Percentiles rank a stretch among this genome's conserved stretches.
Conservation (phyloP, 2,888 invertebrate genomes). For the Caenorhabditis macrosperma region DNA sequence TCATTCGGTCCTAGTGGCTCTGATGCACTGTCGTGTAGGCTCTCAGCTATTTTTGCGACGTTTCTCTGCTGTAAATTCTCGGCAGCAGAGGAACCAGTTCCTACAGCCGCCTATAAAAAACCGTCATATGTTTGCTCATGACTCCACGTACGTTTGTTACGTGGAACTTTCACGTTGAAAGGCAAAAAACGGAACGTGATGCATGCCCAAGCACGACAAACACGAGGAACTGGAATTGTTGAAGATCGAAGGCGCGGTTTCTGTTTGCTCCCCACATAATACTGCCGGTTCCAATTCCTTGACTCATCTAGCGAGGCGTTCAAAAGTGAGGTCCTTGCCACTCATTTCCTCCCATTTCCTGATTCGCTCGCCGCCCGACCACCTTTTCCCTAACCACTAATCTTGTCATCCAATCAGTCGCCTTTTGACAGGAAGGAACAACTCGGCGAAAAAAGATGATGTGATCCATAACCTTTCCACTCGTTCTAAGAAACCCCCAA, state of each 20-base stretch:
- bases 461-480: conserved; percentile 33
- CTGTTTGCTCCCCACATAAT: conserved; percentile 50
- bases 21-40: neutral
- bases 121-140: conserved; percentile 29
- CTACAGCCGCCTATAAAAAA: conserved; percentile 15
- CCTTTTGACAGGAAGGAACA: conserved; percentile 11
- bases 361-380: no score
- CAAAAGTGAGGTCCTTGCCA: conserved; percentile 44
- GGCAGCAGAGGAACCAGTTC: conserved; percentile 4
- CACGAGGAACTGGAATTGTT: conserved; percentile 43
- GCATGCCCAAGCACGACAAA: conserved; percentile 38
- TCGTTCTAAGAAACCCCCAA: neutral
- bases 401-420: neutral
- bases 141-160: conserved; percentile 24
- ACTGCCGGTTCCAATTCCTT: conserved; percentile 56
- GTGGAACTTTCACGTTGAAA: conserved; percentile 38
- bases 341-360: conserved; percentile 3
- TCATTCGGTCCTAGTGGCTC: neutral
- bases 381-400: neutral
- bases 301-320: conserved; percentile 42
- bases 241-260: conserved; percentile 45
- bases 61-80: conserved; percentile 1
- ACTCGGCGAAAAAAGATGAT: conserved; percentile 31
- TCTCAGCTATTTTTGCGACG: conserved; percentile 20
- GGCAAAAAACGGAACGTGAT: conserved; percentile 42